These are phyloP conservation scores for Spongilla lacustris DNA, from an alignment of 37 sponge, comb jelly and placozoan genomes.

Conservation along the genomic window DNA sequence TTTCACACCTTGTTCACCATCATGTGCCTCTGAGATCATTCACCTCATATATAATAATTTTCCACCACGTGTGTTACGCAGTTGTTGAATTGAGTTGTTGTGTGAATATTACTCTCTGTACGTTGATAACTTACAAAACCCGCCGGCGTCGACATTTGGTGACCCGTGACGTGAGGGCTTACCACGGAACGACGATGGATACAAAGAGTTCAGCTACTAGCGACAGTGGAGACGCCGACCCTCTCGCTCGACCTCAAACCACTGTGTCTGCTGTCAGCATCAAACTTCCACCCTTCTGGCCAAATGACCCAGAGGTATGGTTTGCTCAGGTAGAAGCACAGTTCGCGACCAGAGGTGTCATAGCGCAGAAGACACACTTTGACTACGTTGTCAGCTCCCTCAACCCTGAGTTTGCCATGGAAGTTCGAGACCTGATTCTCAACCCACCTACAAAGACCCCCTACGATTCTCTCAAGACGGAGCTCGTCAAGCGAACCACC, in stretches of 20 bases:
- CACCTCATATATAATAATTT: too few relatives aligned
- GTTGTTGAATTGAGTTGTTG: too few relatives aligned
- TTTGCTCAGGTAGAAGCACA: slow-evolving; percentile 76
- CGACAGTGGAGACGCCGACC: background rate
- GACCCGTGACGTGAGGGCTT: background rate
- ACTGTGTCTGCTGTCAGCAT: slow-evolving; percentile 36
- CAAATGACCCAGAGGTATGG: slow-evolving; percentile 60
- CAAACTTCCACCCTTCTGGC: slow-evolving; percentile 78
- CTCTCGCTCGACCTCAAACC: background rate
- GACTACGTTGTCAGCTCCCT: slow-evolving; percentile 55
- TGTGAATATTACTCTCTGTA: too few relatives aligned
- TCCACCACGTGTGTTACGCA: too few relatives aligned
- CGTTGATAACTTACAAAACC: too few relatives aligned
- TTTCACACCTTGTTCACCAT: too few relatives aligned
- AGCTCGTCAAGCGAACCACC: slow-evolving; percentile 44
- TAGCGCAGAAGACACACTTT: slow-evolving; percentile 29
- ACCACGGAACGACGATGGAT: background rate
- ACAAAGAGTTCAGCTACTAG: background rate
- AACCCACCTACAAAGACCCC: slow-evolving; percentile 29
- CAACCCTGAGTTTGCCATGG: slow-evolving; percentile 53
- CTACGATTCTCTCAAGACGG: slow-evolving; percentile 45
- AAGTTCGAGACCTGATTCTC: slow-evolving; percentile 56
- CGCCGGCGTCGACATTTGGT: background rate
- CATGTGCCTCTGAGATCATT: too few relatives aligned
- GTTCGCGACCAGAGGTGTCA: slow-evolving; percentile 53